A percentile compares a stretch with the other conserved stretches of the same genome.
Evolutionary conservation across 2,888 invertebrate species (phyloP).

Genomic region (Agonopterix arenella): DNA sequence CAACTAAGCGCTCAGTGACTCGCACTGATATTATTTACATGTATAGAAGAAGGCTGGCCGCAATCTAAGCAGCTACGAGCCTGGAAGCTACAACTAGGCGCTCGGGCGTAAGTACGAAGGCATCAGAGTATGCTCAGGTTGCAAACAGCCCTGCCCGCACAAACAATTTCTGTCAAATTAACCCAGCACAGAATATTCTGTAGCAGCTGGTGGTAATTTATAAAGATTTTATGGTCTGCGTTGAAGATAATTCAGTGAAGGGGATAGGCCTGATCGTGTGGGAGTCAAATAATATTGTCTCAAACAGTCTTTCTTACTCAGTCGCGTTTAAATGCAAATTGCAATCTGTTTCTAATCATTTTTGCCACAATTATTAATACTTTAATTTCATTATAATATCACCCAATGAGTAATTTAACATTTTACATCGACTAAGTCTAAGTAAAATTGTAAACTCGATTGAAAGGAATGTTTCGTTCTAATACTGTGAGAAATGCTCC

Average conservation of each 20-base stretch:
- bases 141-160: background rate
- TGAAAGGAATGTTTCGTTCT: conserved; percentile 66
- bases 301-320: conserved; percentile 60
- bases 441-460: conserved; percentile 52
- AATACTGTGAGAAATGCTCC: conserved; percentile 7
- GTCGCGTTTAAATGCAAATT: conserved; percentile 56
- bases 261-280: background rate
- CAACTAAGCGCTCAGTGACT: conserved; percentile 69
- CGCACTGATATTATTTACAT: conserved; percentile 68
- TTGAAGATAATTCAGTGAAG: background rate
- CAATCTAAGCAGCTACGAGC: background rate
- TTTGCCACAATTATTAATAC: conserved; percentile 66
- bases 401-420: conserved; percentile 64
- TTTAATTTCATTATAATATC: conserved; percentile 62
- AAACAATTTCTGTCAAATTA: too few species aligned
- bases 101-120: background rate
- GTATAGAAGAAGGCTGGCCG: conserved; percentile 3
- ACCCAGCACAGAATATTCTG: background rate
- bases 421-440: conserved; percentile 43
- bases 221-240: background rate
- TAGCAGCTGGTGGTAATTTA: background rate
- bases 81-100: background rate
- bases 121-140: background rate
- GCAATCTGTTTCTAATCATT: conserved; percentile 30
- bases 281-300: conserved; percentile 37